Conservation (phyloP, 2,797 vertebrate genomes). For the Vespertilio murinus region DNA sequence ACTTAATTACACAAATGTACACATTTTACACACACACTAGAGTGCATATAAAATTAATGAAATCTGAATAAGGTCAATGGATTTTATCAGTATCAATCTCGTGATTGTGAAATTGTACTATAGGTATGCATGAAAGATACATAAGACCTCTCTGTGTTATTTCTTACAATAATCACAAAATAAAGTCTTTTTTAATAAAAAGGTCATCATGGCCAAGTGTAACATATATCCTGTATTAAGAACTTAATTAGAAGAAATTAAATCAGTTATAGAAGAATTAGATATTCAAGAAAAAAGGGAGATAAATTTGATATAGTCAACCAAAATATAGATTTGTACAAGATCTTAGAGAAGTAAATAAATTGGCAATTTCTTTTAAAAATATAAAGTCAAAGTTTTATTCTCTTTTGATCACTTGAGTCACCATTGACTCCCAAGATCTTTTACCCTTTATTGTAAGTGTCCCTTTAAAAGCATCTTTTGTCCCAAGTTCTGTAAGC, state of each 20-base stretch:
- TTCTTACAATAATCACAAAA: slow-evolving; percentile 7
- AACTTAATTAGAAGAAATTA: background rate
- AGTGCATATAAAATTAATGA: background rate
- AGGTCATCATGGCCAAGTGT: background rate
- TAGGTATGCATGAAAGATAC: background rate
- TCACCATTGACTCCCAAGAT: background rate
- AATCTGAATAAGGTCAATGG: background rate
- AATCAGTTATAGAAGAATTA: background rate
- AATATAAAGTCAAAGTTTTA: background rate
- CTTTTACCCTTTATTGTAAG: background rate
- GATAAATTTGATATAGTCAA: background rate
- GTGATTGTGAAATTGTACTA: background rate
- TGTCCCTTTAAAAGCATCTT: background rate
- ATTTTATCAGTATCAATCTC: background rate
- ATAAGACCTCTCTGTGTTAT: background rate
- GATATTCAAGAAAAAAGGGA: background rate
- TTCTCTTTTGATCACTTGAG: background rate
- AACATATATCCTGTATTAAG: background rate
- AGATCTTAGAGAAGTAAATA: background rate
- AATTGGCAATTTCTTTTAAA: background rate
- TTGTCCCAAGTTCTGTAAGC: background rate
- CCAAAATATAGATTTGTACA: slow-evolving; percentile 6
- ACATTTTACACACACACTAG: background rate
- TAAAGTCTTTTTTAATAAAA: background rate
- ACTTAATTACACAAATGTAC: background rate